Conservation (phyloP, 1,140 invertebrate genomes). For the Zaprionus ornatus region DNA sequence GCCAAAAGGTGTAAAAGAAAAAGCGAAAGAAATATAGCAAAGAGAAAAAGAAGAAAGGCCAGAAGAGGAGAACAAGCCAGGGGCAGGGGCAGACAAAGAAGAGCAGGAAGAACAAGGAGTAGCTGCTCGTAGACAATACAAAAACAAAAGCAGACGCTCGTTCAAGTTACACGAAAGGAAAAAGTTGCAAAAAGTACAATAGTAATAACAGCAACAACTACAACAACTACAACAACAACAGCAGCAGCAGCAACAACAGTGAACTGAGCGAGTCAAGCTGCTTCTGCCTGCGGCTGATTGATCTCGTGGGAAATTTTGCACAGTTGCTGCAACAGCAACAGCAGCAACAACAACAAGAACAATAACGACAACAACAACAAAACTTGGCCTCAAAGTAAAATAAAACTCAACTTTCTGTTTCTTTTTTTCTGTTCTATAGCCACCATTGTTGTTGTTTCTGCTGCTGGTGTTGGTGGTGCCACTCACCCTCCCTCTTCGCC, state of each 20-base stretch:
- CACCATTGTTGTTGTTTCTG: slow-evolving; percentile 35
- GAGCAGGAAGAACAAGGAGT: slow-evolving; percentile 14
- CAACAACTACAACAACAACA: slow-evolving; percentile 40
- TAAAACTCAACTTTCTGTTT: slow-evolving; percentile 56
- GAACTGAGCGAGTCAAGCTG: slow-evolving; percentile 32
- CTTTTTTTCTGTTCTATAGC: slow-evolving; percentile 18
- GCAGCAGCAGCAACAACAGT: slow-evolving; percentile 43
- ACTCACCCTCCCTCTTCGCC: not conserved
- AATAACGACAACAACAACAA: slow-evolving; percentile 37
- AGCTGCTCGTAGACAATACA: slow-evolving; percentile 65
- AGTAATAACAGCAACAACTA: slow-evolving; percentile 58
- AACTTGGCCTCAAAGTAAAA: slow-evolving; percentile 43
- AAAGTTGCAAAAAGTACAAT: slow-evolving; percentile 73
- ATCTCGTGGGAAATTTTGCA: slow-evolving; percentile 82
- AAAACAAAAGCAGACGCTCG: slow-evolving; percentile 51
- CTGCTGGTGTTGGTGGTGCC: not conserved
- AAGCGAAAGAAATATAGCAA: slow-evolving; percentile 40
- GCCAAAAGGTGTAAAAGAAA: slow-evolving; percentile 71
- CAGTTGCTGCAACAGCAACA: slow-evolving; percentile 64
- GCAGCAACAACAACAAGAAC: slow-evolving; percentile 33
- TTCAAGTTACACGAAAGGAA: slow-evolving; percentile 64
- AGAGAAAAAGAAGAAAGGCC: slow-evolving; percentile 17
- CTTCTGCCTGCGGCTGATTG: slow-evolving; percentile 75
- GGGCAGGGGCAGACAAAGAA: not conserved
- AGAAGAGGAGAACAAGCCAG: slow-evolving; percentile 27